A percentile compares a stretch with the other conserved stretches of the same genome.
These are phyloP conservation scores for Mormyrus iriodes DNA, from an alignment of 2,113 vertebrate species.

Conservation along the genomic window DNA sequence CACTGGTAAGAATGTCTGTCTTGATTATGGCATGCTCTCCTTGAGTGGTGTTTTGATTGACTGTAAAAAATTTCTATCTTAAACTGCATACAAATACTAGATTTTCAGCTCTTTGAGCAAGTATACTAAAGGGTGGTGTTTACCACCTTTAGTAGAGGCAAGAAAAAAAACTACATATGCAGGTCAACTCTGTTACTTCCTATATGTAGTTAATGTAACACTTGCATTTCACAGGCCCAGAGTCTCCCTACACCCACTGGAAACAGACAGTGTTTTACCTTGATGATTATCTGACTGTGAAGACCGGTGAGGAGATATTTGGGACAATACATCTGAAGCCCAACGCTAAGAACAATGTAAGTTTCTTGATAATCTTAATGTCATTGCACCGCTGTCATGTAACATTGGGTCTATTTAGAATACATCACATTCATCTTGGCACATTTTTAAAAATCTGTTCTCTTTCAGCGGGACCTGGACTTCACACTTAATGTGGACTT, in stretches of 20 bases:
- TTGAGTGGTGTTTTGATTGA: not conserved
- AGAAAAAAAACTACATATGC: not conserved
- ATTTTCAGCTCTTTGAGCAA: not conserved
- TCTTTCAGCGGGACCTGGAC: slow-evolving; percentile 79
- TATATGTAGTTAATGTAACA: not conserved
- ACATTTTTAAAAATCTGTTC: not conserved
- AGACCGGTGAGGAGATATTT: slow-evolving; percentile 85
- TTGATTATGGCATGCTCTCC: not conserved
- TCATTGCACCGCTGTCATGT: not conserved
- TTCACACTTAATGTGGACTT: slow-evolving; percentile 87
- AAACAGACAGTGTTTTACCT: slow-evolving; percentile 92
- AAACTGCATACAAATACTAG: too few species aligned
- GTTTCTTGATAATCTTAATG: slow-evolving; percentile 23
- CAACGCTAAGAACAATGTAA: slow-evolving; percentile 88
- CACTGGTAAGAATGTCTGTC: slow-evolving; percentile 72
- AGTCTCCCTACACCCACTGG: slow-evolving; percentile 92
- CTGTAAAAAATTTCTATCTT: not conserved
- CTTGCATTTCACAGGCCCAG: slow-evolving; percentile 62
- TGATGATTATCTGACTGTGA: slow-evolving; percentile 88
- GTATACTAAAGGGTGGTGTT: not conserved
- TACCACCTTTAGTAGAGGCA: not conserved
- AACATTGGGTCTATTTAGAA: not conserved
- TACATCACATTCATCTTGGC: not conserved
- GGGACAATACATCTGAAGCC: slow-evolving; percentile 89
- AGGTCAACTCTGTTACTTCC: not conserved